Evolutionary conservation across 2,113 vertebrate species (phyloP).

Genomic region (Nothobranchius kuhntae): DNA sequence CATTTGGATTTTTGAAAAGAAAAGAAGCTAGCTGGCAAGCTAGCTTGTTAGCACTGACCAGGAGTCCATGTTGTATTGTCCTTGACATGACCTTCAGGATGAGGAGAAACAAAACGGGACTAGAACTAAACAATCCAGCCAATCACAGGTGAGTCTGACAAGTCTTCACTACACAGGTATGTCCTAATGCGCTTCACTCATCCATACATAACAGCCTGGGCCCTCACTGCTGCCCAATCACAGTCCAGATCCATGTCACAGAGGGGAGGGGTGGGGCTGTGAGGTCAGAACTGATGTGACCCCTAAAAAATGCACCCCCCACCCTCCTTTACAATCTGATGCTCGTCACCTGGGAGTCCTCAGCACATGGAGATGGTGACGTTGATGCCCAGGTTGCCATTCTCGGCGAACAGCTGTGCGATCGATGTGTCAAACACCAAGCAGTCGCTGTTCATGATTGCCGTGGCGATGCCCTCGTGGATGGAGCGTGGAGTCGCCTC

Average conservation of each 20-base stretch:
- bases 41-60: slow-evolving; percentile 28
- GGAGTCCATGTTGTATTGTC: slow-evolving; percentile 1
- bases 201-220: slow-evolving; percentile 26
- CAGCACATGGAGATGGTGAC: slow-evolving; percentile 99
- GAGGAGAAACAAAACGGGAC: neutral
- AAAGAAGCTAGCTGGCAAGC: slow-evolving; percentile 20
- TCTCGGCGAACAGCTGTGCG: slow-evolving; percentile 98
- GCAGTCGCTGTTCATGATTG: slow-evolving; percentile 99
- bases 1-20: neutral
- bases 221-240: slow-evolving; percentile 50
- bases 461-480: slow-evolving; percentile 98
- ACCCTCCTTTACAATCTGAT: slow-evolving; percentile 24
- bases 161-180: slow-evolving; percentile 53
- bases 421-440: slow-evolving; percentile 99
- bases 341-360: slow-evolving; percentile 60
- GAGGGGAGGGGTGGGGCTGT: slow-evolving; percentile 28
- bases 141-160: slow-evolving; percentile 20
- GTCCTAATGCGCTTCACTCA: slow-evolving; percentile 28
- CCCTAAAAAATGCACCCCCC: slow-evolving; percentile 19
- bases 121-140: neutral
- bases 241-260: slow-evolving; percentile 60
- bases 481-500: slow-evolving; percentile 98
- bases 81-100: neutral
- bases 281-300: slow-evolving; percentile 45
- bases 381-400: slow-evolving; percentile 99